Evolutionary conservation across 2,113 vertebrate species (phyloP).

Genomic region (Ammodytes marinus): DNA sequence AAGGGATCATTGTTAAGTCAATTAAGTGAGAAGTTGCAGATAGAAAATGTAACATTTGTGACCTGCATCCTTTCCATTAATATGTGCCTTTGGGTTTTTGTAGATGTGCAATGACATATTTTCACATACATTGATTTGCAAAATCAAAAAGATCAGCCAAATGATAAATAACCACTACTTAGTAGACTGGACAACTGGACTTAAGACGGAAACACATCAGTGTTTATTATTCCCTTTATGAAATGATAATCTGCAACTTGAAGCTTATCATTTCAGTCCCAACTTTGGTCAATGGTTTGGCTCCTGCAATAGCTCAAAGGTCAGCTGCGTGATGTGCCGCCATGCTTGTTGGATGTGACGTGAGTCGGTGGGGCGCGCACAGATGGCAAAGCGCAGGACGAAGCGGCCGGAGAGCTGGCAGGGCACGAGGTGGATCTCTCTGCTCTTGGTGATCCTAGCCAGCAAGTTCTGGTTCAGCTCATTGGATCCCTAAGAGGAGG

Average conservation of each 20-base stretch:
- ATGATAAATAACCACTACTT: not conserved
- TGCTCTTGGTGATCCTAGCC: conserved; percentile 87
- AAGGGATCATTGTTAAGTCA: conserved; percentile 12
- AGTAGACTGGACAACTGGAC: not conserved
- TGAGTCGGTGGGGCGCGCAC: conserved; percentile 86
- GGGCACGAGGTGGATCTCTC: conserved; percentile 94
- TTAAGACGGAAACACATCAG: conserved; percentile 15
- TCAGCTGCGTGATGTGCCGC: conserved; percentile 89
- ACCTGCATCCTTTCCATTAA: not conserved
- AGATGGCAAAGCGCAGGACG: conserved; percentile 93
- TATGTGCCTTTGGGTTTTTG: not conserved
- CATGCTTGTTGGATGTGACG: conserved; percentile 90
- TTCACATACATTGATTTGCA: not conserved
- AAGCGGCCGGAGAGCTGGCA: conserved; percentile 89
- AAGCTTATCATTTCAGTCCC: not conserved
- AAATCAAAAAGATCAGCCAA: not conserved
- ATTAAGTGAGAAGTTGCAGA: conserved; percentile 14
- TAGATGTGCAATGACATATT: not conserved
- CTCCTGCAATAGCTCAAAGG: conserved; percentile 84
- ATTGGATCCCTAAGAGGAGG: conserved; percentile 85
- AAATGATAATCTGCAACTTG: conserved; percentile 42
- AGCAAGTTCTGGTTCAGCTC: conserved; percentile 90
- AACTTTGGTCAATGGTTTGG: conserved; percentile 53
- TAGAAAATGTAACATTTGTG: conserved; percentile 28
- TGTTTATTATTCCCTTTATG: conserved; percentile 37